These are phyloP conservation scores for Nesometra sesokonis DNA, from an alignment of 35 echinoderm and acorn worm species.

Conservation along the genomic window DNA sequence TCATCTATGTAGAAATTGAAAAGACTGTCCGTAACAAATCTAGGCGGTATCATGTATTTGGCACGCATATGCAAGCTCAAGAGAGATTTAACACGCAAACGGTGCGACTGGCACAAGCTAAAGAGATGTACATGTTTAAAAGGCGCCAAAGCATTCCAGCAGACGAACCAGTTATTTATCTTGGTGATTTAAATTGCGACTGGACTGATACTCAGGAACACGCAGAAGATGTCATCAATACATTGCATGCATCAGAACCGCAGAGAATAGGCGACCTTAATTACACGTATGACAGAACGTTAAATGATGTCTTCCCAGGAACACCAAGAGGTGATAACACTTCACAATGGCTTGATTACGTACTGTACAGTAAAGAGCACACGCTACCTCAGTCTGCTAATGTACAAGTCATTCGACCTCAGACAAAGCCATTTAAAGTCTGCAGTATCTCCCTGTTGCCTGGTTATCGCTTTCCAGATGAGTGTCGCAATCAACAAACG, in stretches of 20 bases:
- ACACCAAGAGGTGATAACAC: not conserved
- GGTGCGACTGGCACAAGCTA: slow-evolving; percentile 53
- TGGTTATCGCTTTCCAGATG: slow-evolving; percentile 13
- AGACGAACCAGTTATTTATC: slow-evolving; percentile 79
- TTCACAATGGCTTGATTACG: slow-evolving; percentile 66
- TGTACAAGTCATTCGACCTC: slow-evolving; percentile 41
- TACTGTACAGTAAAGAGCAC: slow-evolving; percentile 50
- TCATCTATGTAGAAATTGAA: slow-evolving; percentile 67
- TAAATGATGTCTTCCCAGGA: slow-evolving; percentile 49
- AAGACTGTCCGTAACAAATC: slow-evolving; percentile 49
- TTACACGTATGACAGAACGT: slow-evolving; percentile 46
- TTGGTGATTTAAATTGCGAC: slow-evolving; percentile 83
- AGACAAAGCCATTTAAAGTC: slow-evolving; percentile 32
- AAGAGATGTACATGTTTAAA: slow-evolving; percentile 61
- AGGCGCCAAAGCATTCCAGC: slow-evolving; percentile 34
- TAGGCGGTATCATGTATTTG: slow-evolving; percentile 68
- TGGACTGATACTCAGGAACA: slow-evolving; percentile 21
- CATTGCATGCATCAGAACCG: slow-evolving; percentile 38
- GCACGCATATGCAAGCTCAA: slow-evolving; percentile 67
- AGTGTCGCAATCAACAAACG: slow-evolving; percentile 6
- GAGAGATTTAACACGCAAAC: slow-evolving; percentile 13
- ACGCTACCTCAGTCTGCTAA: slow-evolving; percentile 31
- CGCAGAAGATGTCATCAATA: slow-evolving; percentile 34
- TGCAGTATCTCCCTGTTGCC: slow-evolving; percentile 15
- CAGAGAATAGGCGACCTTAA: slow-evolving; percentile 31